phyloP scores from a whole-genome alignment of 2,797 vertebrate genomes.

The Chaetodon trifasciatus region DNA sequence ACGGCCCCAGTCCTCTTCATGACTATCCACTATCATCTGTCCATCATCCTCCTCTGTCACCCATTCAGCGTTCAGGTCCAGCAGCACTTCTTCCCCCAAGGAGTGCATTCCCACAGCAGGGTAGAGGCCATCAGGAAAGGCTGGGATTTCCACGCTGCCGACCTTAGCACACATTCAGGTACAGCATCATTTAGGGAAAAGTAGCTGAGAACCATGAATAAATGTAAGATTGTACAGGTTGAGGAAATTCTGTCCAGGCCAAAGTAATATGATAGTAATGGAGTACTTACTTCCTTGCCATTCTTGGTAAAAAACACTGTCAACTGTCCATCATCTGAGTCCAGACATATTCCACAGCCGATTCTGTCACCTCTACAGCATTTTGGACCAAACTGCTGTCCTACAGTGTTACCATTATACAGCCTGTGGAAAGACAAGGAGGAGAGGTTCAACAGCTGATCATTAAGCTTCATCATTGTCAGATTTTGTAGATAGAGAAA shows the following conservation, averaged over 20 bases:
- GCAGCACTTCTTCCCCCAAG: conserved; percentile 93
- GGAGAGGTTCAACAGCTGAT: not conserved
- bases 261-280: not conserved
- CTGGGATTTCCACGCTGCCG: conserved; percentile 90
- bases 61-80: conserved; percentile 93
- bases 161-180: conserved; percentile 82
- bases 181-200: not conserved
- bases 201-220: not conserved
- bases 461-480: not conserved
- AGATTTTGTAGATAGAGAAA: not conserved
- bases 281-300: conserved; percentile 89
- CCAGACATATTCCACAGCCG: conserved; percentile 92
- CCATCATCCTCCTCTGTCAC: conserved; percentile 91
- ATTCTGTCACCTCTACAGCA: conserved; percentile 94
- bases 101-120: conserved; percentile 97
- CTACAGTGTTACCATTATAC: conserved; percentile 94
- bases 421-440: conserved; percentile 80
- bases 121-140: conserved; percentile 90
- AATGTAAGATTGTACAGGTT: not conserved
- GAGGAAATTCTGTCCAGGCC: not conserved
- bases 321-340: conserved; percentile 91
- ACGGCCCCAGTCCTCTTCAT: conserved; percentile 96
- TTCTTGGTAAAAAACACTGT: conserved; percentile 98
- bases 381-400: conserved; percentile 95
- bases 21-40: conserved; percentile 97